Conservation (phyloP, 2,888 invertebrate genomes). For the Callosobruchus maculatus region DNA sequence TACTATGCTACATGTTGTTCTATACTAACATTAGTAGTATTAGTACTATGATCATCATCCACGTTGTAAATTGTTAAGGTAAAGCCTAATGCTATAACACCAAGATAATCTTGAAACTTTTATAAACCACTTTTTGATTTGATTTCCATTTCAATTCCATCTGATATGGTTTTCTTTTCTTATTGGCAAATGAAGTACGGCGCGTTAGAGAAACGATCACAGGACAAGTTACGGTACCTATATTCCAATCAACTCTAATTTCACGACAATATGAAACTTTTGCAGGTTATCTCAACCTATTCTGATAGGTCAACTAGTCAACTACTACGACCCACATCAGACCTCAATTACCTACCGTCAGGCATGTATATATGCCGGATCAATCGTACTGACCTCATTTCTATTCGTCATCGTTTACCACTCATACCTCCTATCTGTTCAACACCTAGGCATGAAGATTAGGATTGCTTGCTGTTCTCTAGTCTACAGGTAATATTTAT, state of each 20-base stretch:
- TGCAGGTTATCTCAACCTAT: constrained; percentile 35
- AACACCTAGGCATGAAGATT: constrained; percentile 77
- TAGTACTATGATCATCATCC: too few relatives aligned
- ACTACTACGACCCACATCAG: constrained; percentile 30
- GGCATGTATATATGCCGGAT: constrained; percentile 30
- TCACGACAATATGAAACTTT: neutral
- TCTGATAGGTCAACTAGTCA: constrained; percentile 33
- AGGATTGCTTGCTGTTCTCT: constrained; percentile 63
- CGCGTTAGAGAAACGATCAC: too few relatives aligned
- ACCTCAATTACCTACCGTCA: constrained; percentile 21
- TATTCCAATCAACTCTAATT: neutral
- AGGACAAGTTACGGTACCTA: too few relatives aligned
- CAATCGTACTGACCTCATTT: constrained; percentile 44
- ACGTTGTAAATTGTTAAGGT: too few relatives aligned
- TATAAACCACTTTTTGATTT: too few relatives aligned
- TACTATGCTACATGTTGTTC: too few relatives aligned
- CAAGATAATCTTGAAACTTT: too few relatives aligned
- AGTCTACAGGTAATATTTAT: constrained; percentile 47
- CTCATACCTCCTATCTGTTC: constrained; percentile 83
- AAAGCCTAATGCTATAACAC: too few relatives aligned
- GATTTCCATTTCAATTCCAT: too few relatives aligned
- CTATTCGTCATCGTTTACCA: constrained; percentile 64
- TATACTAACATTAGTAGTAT: too few relatives aligned
- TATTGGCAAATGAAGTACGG: too few relatives aligned
- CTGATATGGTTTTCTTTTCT: too few relatives aligned